Evolutionary conservation across 1,140 invertebrate genomes (phyloP), one percentile per base, ranked within the genome.

Genomic region (Drosophila lacertosa): DNA sequence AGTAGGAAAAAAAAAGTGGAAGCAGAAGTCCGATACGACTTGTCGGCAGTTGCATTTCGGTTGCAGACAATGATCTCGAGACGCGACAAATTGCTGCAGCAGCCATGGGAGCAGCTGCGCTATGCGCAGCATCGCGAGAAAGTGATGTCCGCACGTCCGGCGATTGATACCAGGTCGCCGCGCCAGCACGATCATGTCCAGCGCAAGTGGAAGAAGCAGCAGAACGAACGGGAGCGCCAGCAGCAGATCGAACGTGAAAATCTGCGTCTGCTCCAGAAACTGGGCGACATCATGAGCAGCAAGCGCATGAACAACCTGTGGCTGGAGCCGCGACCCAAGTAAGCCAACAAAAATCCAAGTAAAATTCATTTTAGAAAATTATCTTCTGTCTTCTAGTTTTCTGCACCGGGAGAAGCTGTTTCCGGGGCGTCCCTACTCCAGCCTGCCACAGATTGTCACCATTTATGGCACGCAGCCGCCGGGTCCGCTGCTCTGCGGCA

Each of bases 291-390:
- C 9, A 93, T 92, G 92, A 74, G 84, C 42, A 93, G 89, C 6
- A 93, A 91, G 69, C 90, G 93, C 57, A 86, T 93, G 22, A 92
- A 93, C 58, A 92, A 94, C 77, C 86, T 91, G n/a, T 93, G 93
- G 93, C 77, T 84, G 15, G 83, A 91, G 11, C 92, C 92, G 29
- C 88, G 92, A 69, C 93, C 93, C 24, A 92, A 92, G 93, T 93
- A 88, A 73, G 77, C 2, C 2, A 16, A 20, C 16, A 9, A 9
- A 32, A 10, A 35, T 1, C 11, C 5, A 26, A 40, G 11, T 16
- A 24, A 33, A 58, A 37, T 57, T 29, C 7, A 15, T 4, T 37
- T 15, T 35, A 13, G 0, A 16, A 6, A 13, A 33, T 4, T 32
- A n/a, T n/a, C n/a, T n/a, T n/a, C n/a, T n/a, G n/a, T 44, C 11